These are phyloP conservation scores for Seira ritae DNA, from an alignment of 2,888 invertebrate species.

Conservation along the genomic window DNA sequence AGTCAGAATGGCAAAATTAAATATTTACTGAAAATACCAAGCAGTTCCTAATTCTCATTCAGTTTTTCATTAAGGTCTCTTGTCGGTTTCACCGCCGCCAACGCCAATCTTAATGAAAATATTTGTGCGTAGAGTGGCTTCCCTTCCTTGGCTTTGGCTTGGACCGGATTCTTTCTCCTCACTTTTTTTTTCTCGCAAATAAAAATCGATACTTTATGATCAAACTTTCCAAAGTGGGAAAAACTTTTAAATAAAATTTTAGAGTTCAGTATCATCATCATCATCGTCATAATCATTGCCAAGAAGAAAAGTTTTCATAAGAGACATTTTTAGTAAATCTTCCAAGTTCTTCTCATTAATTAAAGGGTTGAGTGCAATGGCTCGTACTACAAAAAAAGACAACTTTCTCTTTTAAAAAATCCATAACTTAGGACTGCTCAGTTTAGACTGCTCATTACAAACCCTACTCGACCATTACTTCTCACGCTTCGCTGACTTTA, in stretches of 20 bases:
- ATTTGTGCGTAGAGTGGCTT: too few species aligned
- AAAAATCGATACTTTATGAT: background rate
- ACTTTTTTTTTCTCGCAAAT: too few species aligned
- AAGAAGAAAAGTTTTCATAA: background rate
- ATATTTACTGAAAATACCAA: background rate
- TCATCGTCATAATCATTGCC: background rate
- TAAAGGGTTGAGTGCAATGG: constrained; percentile 15
- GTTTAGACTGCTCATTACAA: constrained; percentile 12
- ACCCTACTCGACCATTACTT: constrained; percentile 13
- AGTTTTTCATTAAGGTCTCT: background rate
- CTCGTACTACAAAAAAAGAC: background rate
- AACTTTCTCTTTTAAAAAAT: background rate
- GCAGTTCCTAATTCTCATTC: background rate
- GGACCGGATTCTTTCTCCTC: too few species aligned
- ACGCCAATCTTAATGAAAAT: too few species aligned
- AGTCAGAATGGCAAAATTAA: background rate
- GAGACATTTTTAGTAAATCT: too few species aligned
- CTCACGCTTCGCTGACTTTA: background rate
- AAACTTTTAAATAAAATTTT: background rate
- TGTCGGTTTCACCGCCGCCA: background rate
- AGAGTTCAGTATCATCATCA: too few species aligned
- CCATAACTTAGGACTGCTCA: background rate
- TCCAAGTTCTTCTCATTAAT: background rate
- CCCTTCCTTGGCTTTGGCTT: too few species aligned
- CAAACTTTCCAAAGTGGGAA: background rate